Percentiles rank a stretch among this genome's conserved stretches.
Evolutionary conservation across 2,113 vertebrate species (phyloP).

Genomic region (Mystacornis crossleyi): DNA sequence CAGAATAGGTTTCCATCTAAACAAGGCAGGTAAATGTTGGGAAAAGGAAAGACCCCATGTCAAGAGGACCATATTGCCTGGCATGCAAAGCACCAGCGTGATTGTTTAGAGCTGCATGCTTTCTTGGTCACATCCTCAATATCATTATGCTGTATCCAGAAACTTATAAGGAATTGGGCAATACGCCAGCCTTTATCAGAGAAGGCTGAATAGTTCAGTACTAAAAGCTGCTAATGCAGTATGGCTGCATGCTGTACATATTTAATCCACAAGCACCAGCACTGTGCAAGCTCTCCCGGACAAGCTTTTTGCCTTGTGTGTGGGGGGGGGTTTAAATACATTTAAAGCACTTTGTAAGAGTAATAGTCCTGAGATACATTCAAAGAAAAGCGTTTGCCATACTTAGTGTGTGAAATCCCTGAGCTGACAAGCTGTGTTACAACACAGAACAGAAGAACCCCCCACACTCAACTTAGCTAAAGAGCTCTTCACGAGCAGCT

Average conservation of each 20-base stretch:
- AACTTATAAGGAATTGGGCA: not conserved
- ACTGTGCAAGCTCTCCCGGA: not conserved
- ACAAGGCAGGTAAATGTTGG: not conserved
- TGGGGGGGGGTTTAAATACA: not conserved
- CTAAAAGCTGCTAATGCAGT: not conserved
- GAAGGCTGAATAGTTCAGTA: not conserved
- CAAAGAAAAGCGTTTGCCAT: not conserved
- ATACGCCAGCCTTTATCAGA: not conserved
- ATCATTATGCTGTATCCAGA: not conserved
- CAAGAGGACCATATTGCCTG: not conserved
- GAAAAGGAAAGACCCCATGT: not conserved
- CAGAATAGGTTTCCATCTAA: not conserved
- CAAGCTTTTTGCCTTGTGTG: not conserved
- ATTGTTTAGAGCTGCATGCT: not conserved
- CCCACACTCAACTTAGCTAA: not conserved
- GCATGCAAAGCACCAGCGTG: not conserved
- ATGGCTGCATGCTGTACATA: not conserved
- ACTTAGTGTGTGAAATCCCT: not conserved
- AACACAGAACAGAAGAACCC: not conserved
- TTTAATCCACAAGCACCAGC: not conserved
- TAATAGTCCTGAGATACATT: not conserved
- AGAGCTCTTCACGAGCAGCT: not conserved
- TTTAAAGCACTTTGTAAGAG: not conserved
- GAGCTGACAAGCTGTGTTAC: not conserved
- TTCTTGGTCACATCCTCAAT: not conserved